Percentiles rank a stretch among this genome's conserved stretches.
Conservation (phyloP, 2,113 vertebrate species). For the Neopipo cinnamomea region DNA sequence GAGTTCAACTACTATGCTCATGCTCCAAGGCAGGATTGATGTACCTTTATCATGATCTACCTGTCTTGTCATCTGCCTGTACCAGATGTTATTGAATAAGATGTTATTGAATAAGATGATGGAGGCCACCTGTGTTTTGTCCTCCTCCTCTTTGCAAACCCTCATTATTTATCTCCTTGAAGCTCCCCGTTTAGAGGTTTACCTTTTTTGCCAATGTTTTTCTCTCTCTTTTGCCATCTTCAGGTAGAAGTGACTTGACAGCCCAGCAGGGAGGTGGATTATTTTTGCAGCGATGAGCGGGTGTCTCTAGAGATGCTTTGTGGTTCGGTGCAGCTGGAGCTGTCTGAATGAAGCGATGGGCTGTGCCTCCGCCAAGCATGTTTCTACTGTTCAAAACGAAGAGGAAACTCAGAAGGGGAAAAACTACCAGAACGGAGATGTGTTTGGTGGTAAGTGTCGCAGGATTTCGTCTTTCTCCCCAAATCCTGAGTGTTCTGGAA, state of each 20-base stretch:
- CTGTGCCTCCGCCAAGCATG: constrained; percentile 99
- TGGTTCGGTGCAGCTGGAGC: constrained; percentile 78
- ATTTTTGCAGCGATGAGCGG: constrained; percentile 42
- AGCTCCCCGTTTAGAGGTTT: neutral
- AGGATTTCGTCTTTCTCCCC: neutral
- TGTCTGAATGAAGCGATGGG: constrained; percentile 97
- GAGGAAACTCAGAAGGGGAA: constrained; percentile 96
- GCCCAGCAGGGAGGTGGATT: constrained; percentile 52
- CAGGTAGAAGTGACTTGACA: constrained; percentile 45
- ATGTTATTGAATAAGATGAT: neutral
- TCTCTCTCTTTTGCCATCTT: neutral
- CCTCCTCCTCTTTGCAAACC: neutral
- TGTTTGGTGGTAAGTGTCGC: constrained; percentile 88
- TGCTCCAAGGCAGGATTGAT: neutral
- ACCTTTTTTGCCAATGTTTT: neutral
- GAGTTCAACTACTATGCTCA: neutral
- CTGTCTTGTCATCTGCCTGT: neutral
- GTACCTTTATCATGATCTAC: neutral
- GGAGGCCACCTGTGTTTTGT: neutral
- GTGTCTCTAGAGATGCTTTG: constrained; percentile 84
- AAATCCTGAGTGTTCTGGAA: neutral
- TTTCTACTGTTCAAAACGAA: constrained; percentile 97
- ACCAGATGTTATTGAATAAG: neutral
- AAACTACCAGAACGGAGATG: constrained; percentile 97
- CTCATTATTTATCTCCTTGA: neutral